Base-by-base conservation (phyloP, 1,140 invertebrate species). In the Polyergus mexicanus region DNA sequence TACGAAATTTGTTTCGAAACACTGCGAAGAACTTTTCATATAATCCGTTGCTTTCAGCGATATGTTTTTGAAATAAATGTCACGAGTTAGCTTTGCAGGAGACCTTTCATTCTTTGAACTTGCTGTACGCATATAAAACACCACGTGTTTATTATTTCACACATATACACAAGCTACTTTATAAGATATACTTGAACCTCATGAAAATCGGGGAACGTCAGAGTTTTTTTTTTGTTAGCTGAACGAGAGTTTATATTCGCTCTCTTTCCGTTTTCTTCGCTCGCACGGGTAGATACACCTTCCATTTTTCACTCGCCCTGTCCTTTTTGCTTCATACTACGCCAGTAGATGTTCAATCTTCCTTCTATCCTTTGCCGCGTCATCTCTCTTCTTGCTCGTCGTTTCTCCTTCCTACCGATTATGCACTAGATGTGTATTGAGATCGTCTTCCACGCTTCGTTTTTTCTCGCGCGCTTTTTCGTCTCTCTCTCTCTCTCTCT, bases 261-360 rank as follows among this genome's bases (percentile, higher is more conserved):
- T 47, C 81, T 87, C 72, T n/a, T 65, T 76, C 38, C 32, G 11
- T 77, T 71, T 77, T 19, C 6, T 66, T 86, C 63, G 25, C 58
- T 75, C 60, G 8, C 51, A n/a, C 66, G 54, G 22, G 71, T 71
- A 83, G 78, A 72, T 47, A 74, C 78, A 41, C 44, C 54, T 54
- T 47, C 78, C 78, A 83, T 83, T 83, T 83, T 83, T 83, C 78
- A 83, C 38, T 72, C 54, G 19, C 3, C n/a, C 54, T 72, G 78
- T 28, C 78, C 78, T 83, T 83, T 83, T 83, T 83, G 41, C 54
- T 41, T 74, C 78, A 41, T 74, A 72, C 54, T 60, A 74, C 38
- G 78, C 13, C 54, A 68, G 74, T 85, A 85, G 83, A 77, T 78
- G 74, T 85, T 78, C 65, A 78, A 54, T 85, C 65, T 81, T 86